Percentiles rank a stretch among this genome's conserved stretches.
Evolutionary conservation across 1,140 invertebrate species (phyloP).

Genomic region (Hestina assimilis): DNA sequence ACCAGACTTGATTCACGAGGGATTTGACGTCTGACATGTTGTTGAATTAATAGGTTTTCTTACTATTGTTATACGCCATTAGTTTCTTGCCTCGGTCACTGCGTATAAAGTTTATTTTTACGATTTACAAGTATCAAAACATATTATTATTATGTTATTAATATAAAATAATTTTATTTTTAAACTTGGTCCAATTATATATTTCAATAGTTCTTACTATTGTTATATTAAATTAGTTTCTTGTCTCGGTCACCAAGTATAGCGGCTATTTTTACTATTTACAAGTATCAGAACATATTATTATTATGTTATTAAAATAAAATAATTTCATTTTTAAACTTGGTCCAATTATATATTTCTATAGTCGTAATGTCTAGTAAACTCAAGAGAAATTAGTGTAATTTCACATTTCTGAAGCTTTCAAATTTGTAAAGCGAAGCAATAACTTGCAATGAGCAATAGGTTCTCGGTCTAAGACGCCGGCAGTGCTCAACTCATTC

Average conservation of each 20-base stretch:
- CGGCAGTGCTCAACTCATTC: background rate
- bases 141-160: too few relatives aligned
- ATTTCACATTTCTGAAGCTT: background rate
- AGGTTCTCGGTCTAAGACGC: background rate
- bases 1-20: constrained; percentile 3
- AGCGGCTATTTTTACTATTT: too few relatives aligned
- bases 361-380: background rate
- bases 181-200: too few relatives aligned
- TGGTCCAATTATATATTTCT: background rate
- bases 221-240: too few relatives aligned
- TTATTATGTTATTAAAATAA: too few relatives aligned
- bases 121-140: too few relatives aligned
- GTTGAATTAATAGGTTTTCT: constrained; percentile 7
- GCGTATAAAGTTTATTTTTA: background rate
- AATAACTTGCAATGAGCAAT: constrained; percentile 1
- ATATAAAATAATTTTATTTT: too few relatives aligned
- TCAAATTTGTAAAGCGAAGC: background rate
- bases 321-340: too few relatives aligned
- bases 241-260: too few relatives aligned
- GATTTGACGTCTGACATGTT: constrained; percentile 8
- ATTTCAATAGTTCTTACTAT: too few relatives aligned
- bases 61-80: background rate
- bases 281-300: too few relatives aligned
- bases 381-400: background rate
- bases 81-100: background rate